A percentile compares a stretch with the other conserved stretches of the same genome.
Conservation (phyloP, 2,888 invertebrate species). For the Prenolepis imparis region DNA sequence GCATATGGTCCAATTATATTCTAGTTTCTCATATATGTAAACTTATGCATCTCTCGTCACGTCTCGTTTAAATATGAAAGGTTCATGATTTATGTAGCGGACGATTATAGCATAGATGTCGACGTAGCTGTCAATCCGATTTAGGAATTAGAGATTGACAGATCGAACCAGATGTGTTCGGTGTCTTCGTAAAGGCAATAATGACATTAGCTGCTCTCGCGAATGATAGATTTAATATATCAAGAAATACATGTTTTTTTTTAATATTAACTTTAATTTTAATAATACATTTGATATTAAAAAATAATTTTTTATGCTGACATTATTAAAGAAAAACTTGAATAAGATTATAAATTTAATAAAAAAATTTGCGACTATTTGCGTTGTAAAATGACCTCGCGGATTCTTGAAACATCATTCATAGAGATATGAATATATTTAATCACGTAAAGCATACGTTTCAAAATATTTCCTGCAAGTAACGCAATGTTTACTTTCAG, state of each 20-base stretch:
- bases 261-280: not conserved
- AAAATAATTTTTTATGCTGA: not conserved
- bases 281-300: not conserved
- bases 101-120: not conserved
- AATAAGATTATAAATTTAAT: not conserved
- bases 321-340: not conserved
- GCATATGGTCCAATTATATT: conserved; percentile 47
- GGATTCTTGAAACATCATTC: not conserved
- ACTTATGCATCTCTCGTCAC: not conserved
- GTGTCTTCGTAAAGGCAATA: not conserved
- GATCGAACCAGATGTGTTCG: not conserved
- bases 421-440: conserved; percentile 14
- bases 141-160: not conserved
- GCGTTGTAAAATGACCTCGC: not conserved
- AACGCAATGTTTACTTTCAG: conserved; percentile 77
- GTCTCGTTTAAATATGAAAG: conserved; percentile 1
- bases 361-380: not conserved
- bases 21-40: conserved; percentile 15
- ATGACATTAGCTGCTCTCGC: not conserved
- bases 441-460: not conserved
- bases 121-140: conserved; percentile 10
- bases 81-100: not conserved
- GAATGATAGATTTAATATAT: not conserved
- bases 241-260: not conserved
- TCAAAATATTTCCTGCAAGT: conserved; percentile 65